Base-by-base conservation (phyloP, 2,113 vertebrate genomes). In the Nyctereutes procyonoides region DNA sequence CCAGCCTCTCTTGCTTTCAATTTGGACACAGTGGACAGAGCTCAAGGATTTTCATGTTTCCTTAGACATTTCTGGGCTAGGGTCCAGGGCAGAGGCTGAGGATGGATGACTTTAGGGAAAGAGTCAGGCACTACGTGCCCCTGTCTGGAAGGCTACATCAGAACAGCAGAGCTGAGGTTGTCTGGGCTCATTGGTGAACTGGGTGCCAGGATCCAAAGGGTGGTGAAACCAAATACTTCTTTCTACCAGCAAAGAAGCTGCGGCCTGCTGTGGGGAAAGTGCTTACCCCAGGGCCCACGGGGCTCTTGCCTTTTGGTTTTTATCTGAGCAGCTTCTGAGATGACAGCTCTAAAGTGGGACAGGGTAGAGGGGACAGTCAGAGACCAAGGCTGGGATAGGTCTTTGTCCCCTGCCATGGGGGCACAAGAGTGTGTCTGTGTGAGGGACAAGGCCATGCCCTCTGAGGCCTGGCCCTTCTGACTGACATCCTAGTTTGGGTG, bases 1-100 rank as follows among this genome's bases (percentile, higher is more conserved):
- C 30, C 69, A 67, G 81, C 32, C 17, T 91, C 96, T 97, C 97
- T 98, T 96, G 98, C 92, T 98, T 98, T 97, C 94, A 94, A 93
- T 95, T 96, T 97, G 97, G 90, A 92, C 60, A 19, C 60, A 53
- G 96, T 97, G 92, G 96, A 98, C 92, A 94, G 81, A 86, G 94
- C 92, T 95, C 73, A 89, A 97, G 67, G 97, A 96, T 96, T 89
- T 96, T 93, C 95, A 90, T 32, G 73, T 60, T 98, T 96, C 89
- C 94, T 97, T 97, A 83, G 97, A 93, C 80, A 95, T 77, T 93
- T 97, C 90, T 67, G 93, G 97, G 92, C 95, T 87, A 90, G 95
- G 88, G 90, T 83, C 90, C 0, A 0, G 8, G n/a, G 24, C 93
- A 28, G 38, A 63, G 67, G 67, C 48, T 2, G 1, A 53, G 63